Evolutionary conservation across 2,888 invertebrate species (phyloP), one percentile per base, ranked within the genome.

Genomic region (Thecophora atra): DNA sequence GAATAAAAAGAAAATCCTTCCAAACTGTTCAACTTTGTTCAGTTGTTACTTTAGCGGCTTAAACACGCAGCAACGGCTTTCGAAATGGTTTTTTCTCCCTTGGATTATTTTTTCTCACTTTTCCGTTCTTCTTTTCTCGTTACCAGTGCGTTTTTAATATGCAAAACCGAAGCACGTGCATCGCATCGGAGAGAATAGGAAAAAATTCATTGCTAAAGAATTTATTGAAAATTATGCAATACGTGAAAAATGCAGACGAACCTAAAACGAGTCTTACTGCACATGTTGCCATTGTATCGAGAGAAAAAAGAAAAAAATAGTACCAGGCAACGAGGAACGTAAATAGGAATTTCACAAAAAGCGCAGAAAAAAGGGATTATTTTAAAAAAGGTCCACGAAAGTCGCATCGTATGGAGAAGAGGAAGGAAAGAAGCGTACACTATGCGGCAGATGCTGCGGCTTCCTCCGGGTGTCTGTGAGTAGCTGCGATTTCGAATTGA

Each of bases 141-240:
- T 30, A 6, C 47, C 47, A 44, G n/a, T 13, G 17, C 17, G 15
- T 47, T 47, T 47, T 47, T 47, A 47, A 47, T 47, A 47, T 47
- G 47, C 15, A 47, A n/a, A 15, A 1, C n/a, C 47, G 15, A 47
- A 47, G 47, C 17, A 47, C 47, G 47, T 47, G 47, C 47, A 47
- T n/a, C 17, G 47, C 11, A 47, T 47, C 17, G 15, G 47, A 47
- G 47, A 17, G 47, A 5, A n/a, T 11, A 37, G 37, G 2, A 37
- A n/a, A 37, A 37, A 37, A 37, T 37, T 6, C 37, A 11, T 8
- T 37, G 37, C 11, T 37, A 6, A 47, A 47, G 54, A 56, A 67
- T 67, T 67, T 67, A 67, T 67, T 67, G 67, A 67, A 56, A 67
- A 67, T 52, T 56, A 54, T 54, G 67, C 67, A 67, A 67, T 67